Conservation (phyloP, 2,888 invertebrate genomes). For the Sycophila texana region DNA sequence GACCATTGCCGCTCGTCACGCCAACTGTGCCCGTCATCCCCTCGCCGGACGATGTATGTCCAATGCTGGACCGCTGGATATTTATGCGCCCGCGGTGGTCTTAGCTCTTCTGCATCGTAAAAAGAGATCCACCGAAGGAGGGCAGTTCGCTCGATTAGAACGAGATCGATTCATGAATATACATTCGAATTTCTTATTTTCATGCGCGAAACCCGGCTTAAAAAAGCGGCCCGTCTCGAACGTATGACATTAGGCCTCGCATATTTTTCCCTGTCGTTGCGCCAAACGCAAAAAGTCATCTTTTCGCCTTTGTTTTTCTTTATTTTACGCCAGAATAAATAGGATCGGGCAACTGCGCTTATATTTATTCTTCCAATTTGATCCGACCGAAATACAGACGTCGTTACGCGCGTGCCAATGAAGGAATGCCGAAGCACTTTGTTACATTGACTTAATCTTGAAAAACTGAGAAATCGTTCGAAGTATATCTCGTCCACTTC, state of each 20-base stretch:
- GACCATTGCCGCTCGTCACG: constrained; percentile 60
- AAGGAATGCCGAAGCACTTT: too few relatives aligned
- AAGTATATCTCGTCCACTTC: constrained; percentile 19
- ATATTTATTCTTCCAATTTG: too few relatives aligned
- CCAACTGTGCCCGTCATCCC: constrained; percentile 35
- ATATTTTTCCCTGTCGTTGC: constrained; percentile 9
- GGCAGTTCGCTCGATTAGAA: constrained; percentile 9
- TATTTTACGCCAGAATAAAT: too few relatives aligned
- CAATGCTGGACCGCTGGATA: background rate
- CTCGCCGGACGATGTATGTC: background rate
- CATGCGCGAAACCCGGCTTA: background rate
- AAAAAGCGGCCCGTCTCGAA: background rate
- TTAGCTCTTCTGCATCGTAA: background rate
- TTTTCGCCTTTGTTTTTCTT: too few relatives aligned
- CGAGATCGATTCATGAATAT: constrained; percentile 24
- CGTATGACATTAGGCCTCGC: background rate
- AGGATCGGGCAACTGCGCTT: too few relatives aligned
- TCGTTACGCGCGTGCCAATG: too few relatives aligned
- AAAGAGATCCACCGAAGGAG: constrained; percentile 4
- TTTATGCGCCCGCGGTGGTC: background rate
- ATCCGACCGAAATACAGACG: too few relatives aligned
- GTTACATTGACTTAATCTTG: too few relatives aligned
- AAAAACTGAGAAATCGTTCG: background rate
- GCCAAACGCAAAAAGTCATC: background rate
- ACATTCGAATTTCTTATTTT: constrained; percentile 14